phyloP scores from a whole-genome alignment of 2,113 vertebrate species.

The Morone saxatilis region DNA sequence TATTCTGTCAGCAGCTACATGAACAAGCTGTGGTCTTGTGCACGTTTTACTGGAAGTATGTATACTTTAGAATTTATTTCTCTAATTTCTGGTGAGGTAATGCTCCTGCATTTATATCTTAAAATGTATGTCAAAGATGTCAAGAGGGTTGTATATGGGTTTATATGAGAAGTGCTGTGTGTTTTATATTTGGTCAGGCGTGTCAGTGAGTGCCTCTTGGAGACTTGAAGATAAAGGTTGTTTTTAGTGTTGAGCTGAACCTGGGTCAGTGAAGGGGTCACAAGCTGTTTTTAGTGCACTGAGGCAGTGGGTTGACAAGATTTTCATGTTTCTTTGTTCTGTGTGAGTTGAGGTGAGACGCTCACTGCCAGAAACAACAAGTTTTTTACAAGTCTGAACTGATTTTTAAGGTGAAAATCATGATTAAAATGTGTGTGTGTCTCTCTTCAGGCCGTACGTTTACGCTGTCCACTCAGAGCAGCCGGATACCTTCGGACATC shows the following conservation, averaged over 20 bases:
- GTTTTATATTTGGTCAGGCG: background rate
- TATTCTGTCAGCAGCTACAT: background rate
- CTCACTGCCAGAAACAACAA: background rate
- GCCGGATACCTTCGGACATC: conserved; percentile 94
- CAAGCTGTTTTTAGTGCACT: background rate
- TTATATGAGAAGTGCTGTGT: background rate
- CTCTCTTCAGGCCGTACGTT: conserved; percentile 89
- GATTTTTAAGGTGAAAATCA: background rate
- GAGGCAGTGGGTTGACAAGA: background rate
- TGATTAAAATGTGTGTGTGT: background rate
- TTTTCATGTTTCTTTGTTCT: background rate
- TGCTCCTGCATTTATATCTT: background rate
- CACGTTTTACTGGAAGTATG: background rate
- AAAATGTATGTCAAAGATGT: background rate
- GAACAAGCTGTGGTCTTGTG: background rate
- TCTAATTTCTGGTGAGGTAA: too few species aligned
- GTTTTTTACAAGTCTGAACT: background rate
- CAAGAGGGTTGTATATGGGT: too few species aligned
- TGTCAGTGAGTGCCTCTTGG: background rate
- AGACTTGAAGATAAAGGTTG: background rate
- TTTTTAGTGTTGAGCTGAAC: background rate
- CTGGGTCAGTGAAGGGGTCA: conserved; percentile 5
- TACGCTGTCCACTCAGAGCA: conserved; percentile 98
- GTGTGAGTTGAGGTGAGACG: background rate
- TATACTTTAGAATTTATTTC: background rate